A percentile compares a stretch with the other conserved stretches of the same genome.
These are phyloP conservation scores for Caranx ignobilis DNA, from an alignment of 2,113 vertebrate genomes.

Conservation along the genomic window DNA sequence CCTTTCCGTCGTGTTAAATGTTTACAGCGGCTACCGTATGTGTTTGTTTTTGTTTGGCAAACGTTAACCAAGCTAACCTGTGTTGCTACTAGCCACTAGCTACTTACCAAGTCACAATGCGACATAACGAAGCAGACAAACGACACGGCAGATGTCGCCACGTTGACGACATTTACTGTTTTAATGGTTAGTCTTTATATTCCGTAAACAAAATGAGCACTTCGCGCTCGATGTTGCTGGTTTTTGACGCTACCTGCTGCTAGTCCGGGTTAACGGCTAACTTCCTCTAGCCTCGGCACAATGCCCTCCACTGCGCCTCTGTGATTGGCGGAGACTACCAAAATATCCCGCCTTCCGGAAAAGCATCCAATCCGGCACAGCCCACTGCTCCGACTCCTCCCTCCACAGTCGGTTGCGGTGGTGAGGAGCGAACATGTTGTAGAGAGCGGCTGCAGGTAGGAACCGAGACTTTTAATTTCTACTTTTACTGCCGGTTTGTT, in stretches of 20 bases:
- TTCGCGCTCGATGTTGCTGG: background rate
- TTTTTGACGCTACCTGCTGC: constrained; percentile 21
- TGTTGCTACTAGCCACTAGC: background rate
- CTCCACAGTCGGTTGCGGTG: background rate
- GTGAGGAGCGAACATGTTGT: background rate
- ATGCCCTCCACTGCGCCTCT: constrained; percentile 28
- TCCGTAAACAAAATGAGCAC: background rate
- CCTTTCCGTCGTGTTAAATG: background rate
- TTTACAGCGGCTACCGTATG: background rate
- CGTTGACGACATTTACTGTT: background rate
- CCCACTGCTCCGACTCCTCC: background rate
- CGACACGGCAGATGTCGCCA: background rate
- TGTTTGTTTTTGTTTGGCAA: background rate
- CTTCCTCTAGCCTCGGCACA: background rate
- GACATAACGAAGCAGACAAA: background rate
- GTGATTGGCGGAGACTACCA: constrained; percentile 49
- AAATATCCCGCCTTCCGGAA: constrained; percentile 25
- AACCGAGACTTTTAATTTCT: background rate
- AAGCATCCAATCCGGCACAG: constrained; percentile 45
- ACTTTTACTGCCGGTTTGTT: background rate
- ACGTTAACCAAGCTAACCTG: background rate
- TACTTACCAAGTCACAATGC: background rate
- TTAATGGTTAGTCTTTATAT: background rate
- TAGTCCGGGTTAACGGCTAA: background rate
- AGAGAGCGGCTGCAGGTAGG: constrained; percentile 4